Conservation (phyloP, 2,113 vertebrate genomes). For the Lophotis ruficrista region DNA sequence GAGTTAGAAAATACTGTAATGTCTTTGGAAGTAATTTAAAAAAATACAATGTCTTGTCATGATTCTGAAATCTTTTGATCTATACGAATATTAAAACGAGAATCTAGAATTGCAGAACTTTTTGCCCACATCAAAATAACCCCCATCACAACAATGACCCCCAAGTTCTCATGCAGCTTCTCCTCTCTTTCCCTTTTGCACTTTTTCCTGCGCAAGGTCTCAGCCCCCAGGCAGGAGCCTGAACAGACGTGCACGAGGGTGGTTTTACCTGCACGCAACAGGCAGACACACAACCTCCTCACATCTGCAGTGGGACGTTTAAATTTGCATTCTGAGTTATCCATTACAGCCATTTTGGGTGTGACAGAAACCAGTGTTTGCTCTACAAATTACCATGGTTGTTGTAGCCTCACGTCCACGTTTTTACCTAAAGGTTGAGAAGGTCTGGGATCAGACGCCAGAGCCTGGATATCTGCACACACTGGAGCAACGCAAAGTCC, state of each 20-base stretch:
- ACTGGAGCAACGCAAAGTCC: not conserved
- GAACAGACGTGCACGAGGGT: fast-evolving
- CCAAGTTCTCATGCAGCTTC: not conserved
- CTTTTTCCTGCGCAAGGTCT: not conserved
- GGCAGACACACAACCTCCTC: not conserved
- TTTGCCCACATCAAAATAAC: not conserved
- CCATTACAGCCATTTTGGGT: not conserved
- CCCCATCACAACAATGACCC: not conserved
- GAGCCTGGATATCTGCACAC: too few species aligned
- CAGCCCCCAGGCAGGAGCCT: not conserved
- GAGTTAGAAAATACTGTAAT: not conserved
- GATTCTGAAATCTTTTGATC: not conserved
- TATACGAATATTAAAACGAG: not conserved
- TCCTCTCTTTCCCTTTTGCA: not conserved
- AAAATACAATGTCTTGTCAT: not conserved
- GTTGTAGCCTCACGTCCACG: not conserved
- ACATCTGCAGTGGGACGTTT: too few species aligned
- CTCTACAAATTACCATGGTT: not conserved
- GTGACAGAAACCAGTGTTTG: not conserved
- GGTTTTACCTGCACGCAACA: fast-evolving
- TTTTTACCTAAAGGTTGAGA: not conserved
- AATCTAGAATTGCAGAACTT: not conserved
- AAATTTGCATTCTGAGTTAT: not conserved
- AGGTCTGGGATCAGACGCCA: not conserved
- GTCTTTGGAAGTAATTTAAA: not conserved